Evolutionary conservation across 30 jellyfish, hydroid and myxozoan species (phyloP).

Genomic region (Catostylus mosaicus): DNA sequence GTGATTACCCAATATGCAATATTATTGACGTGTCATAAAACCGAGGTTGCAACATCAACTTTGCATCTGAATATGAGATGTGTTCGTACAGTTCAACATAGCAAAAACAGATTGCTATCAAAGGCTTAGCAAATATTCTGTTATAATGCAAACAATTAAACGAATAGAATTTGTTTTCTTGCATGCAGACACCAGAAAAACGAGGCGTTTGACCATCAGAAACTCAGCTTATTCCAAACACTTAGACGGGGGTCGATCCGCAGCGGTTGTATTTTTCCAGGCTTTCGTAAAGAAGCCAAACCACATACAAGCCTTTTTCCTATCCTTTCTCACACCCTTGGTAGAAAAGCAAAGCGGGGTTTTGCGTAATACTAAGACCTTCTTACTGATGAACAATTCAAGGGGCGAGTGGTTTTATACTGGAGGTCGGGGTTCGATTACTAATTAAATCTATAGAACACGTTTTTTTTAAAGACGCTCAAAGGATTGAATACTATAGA

Average conservation of each 20-base stretch:
- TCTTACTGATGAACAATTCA: no score
- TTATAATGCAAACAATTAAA: not conserved
- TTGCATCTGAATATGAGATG: not conserved
- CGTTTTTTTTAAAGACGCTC: no score
- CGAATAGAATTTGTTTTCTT: not conserved
- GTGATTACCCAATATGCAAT: not conserved
- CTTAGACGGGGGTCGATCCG: conserved; percentile 2
- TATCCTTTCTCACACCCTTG: no score
- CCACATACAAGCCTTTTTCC: no score
- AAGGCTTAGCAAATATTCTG: not conserved
- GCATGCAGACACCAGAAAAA: not conserved
- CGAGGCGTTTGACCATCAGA: not conserved
- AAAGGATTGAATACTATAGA: no score
- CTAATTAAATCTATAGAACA: no score
- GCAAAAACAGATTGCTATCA: not conserved
- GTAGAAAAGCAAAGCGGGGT: no score
- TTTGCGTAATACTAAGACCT: no score
- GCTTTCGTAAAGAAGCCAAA: no score
- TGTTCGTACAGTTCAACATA: not conserved
- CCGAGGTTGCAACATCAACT: not conserved
- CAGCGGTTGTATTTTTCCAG: no score
- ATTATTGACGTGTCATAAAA: not conserved
- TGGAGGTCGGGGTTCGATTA: no score
- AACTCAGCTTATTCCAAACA: not conserved
- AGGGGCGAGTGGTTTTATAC: no score